Evolutionary conservation across 1,140 invertebrate species (phyloP), one percentile per base, ranked within the genome.

Genomic region (Drosophila arawakana): DNA sequence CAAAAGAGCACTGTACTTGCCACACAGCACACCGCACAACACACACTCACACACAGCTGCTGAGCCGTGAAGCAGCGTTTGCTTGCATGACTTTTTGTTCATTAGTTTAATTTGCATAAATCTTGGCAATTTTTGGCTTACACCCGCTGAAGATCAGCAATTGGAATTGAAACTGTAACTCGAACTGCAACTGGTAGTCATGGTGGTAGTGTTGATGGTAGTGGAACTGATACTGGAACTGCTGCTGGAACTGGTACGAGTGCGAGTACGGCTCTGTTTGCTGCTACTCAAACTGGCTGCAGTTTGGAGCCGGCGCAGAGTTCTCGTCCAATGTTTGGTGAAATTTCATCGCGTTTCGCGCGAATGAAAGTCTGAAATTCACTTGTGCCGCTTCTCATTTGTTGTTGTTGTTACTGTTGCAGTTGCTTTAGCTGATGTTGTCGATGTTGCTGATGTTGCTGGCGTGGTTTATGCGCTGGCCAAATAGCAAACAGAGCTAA

Each of bases 361-460:
- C 84, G 85, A 89, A 89, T 89, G 84, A 89, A 89, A 89, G 84
- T 89, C 84, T 89, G 81, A 89, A 89, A 89, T 89, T 89, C 79
- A 73, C 84, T 78, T 89, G 84, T 89, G 84, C 84, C 75, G 84
- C 84, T 89, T 89, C 84, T 89, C 84, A 89, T 81, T 86, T 80
- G 78, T 49, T 57, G 62, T 61, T 35, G 60, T 43, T 49, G 58
- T 50, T 35, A 9, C 13, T n/a, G 39, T n/a, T 59, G 71, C 52
- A 57, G 60, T 46, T 57, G 76, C 63, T 55, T 43, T 74, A 21
- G 49, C 41, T 41, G 39, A 11, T 41, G 47, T 43, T 59, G 62
- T 58, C 67, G 60, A 15, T 60, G 63, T 54, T 74, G 49, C 25
- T 30, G 25, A 30, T 30, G 39, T 52, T 61, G 63, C 55, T 74